Base-by-base conservation (phyloP, 2,797 vertebrate genomes). In the Poeciliopsis presidionis region DNA sequence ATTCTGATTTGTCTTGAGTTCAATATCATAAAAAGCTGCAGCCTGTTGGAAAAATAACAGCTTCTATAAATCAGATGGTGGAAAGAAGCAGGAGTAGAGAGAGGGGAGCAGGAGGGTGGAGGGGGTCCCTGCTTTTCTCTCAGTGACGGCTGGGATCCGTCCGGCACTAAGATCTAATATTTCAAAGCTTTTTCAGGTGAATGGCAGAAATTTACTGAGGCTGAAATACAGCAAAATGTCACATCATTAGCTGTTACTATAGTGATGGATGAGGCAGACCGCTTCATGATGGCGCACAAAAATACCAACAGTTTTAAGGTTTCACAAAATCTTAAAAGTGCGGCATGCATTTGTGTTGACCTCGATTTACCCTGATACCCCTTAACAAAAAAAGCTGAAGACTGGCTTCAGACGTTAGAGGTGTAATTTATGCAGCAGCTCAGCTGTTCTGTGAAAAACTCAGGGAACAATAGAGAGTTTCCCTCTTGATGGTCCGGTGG, bases 1-100 rank as follows among this genome's bases (percentile, higher is more conserved):
- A 71, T 77, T 89, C 75, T 79, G 73, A 88, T 84, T 80, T 74
- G 78, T 77, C 81, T 86, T 78, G 61, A 86, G 82, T 86, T 47
- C 88, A 88, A 77, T 72, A 84, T 77, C 47, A 80, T 77, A 22
- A 78, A 84, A 80, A 55, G 41, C 77, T 30, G 33, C 33, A 30
- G 33, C 69, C 14, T 57, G 67, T 74, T 22, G 77, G 74, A 28
- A 46, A 43, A 39, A 33, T 36, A 67, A 69, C 39, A 86, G 74
- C n/a, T 43, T 55, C 43, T n/a, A 53, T 81, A 76, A 87, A 85
- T 82, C 74, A 47, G 18, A 73, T 77, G 45, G 45, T 59, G 36
- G 18, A 57, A 47, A 75, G 71, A 43, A 74, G 59, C 53, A 65
- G 43, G 30, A 33, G 41, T 36, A 65, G 16, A 78, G 7, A 16